Evolutionary conservation across 1,140 invertebrate genomes (phyloP).

Genomic region (Platyura marginata): DNA sequence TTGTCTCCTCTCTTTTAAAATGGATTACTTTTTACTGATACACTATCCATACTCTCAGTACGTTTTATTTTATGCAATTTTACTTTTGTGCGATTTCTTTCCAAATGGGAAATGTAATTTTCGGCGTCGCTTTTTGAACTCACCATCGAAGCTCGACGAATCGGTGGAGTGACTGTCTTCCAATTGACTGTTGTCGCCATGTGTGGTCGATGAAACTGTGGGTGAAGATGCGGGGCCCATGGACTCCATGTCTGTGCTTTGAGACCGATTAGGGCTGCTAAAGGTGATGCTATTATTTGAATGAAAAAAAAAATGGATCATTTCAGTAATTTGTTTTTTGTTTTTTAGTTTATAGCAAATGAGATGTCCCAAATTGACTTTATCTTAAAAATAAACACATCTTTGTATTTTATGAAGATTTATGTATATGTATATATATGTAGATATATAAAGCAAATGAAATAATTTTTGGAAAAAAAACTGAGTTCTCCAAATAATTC

Average conservation of each 20-base stretch:
- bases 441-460: too few relatives aligned
- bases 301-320: too few relatives aligned
- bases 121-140: constrained; percentile 19
- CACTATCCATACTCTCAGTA: background rate
- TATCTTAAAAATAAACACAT: too few relatives aligned
- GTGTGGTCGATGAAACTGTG: constrained; percentile 2
- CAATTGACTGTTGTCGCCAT: constrained; percentile 7
- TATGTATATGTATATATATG: too few relatives aligned
- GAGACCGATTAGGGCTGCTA: constrained; percentile 13
- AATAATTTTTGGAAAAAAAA: too few relatives aligned
- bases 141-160: constrained; percentile 21
- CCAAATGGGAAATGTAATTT: constrained; percentile 22
- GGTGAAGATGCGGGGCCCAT: constrained; percentile 9
- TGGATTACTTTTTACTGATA: background rate
- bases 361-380: too few relatives aligned
- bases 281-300: constrained; percentile 9
- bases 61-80: background rate
- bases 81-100: constrained; percentile 10
- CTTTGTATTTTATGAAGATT: too few relatives aligned
- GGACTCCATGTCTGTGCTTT: constrained; percentile 28
- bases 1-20: too few relatives aligned
- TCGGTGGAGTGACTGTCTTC: constrained; percentile 24
- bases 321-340: too few relatives aligned
- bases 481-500: too few relatives aligned
- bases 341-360: too few relatives aligned